A percentile compares a stretch with the other conserved stretches of the same genome.
Conservation (phyloP, 2,113 vertebrate genomes). For the Poicephalus meyeri region DNA sequence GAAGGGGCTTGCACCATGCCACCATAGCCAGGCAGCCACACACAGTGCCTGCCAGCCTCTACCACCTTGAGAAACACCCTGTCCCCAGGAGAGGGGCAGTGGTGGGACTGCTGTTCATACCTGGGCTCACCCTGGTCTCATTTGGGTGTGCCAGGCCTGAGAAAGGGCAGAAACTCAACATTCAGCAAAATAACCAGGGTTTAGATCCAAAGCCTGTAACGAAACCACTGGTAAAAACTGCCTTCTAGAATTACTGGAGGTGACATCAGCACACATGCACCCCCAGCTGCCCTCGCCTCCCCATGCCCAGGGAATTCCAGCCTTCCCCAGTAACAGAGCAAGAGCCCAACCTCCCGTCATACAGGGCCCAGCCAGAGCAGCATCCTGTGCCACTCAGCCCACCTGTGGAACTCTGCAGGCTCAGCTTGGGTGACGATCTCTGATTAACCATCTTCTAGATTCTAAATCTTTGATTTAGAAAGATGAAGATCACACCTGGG, state of each 20-base stretch:
- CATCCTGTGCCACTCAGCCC: neutral
- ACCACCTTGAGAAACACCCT: neutral
- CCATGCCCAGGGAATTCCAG: neutral
- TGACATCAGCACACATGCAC: neutral
- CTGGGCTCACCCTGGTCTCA: neutral
- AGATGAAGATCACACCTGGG: neutral
- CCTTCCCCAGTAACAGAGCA: neutral
- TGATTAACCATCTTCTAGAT: neutral
- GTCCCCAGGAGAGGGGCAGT: neutral
- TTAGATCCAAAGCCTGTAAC: neutral
- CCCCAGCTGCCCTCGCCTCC: neutral
- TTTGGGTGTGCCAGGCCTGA: neutral
- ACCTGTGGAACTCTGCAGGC: neutral
- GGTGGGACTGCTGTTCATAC: neutral
- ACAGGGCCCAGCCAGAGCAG: neutral
- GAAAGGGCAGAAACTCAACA: neutral
- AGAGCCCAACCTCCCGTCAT: rapidly evolving
- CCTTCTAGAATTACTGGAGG: neutral
- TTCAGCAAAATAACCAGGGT: neutral
- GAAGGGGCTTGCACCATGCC: neutral
- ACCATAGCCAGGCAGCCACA: neutral
- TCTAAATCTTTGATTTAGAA: neutral
- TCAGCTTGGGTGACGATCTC: neutral
- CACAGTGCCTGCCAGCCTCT: neutral
- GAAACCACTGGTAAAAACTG: neutral